A percentile compares a stretch with the other conserved stretches of the same genome.
Conservation (phyloP, 2,113 vertebrate species). For the Mugil cephalus region DNA sequence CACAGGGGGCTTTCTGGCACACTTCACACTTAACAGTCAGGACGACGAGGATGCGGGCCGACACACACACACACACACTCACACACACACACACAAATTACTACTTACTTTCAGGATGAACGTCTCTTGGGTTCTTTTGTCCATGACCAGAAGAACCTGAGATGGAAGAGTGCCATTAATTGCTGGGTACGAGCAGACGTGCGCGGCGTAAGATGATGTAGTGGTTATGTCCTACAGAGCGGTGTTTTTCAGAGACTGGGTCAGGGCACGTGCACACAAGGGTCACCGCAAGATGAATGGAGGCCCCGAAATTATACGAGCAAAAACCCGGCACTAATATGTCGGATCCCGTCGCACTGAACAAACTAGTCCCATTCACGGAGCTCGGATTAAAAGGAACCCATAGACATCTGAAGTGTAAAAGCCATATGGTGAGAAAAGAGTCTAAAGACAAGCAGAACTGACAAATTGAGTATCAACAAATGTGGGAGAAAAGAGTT, state of each 20-base stretch:
- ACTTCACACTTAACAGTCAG: conserved; percentile 69
- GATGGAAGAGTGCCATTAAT: conserved; percentile 67
- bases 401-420: neutral
- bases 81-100: conserved; percentile 21
- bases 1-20: conserved; percentile 72
- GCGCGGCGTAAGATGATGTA: conserved; percentile 49
- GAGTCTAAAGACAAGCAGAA: neutral
- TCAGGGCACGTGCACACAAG: conserved; percentile 43
- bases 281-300: conserved; percentile 59
- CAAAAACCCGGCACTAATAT: conserved; percentile 37
- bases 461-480: neutral
- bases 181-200: conserved; percentile 38
- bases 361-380: neutral
- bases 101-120: conserved; percentile 96
- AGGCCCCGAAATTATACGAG: conserved; percentile 34
- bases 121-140: conserved; percentile 96
- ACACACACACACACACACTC: conserved; percentile 35
- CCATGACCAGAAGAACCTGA: conserved; percentile 98
- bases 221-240: conserved; percentile 47
- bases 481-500: neutral
- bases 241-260: conserved; percentile 39
- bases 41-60: conserved; percentile 24
- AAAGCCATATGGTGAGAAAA: neutral
- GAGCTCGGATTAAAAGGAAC: neutral
- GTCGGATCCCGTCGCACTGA: conserved; percentile 25